Percentiles rank a stretch among this genome's conserved stretches.
These are phyloP conservation scores for Leucophenga montana DNA, from an alignment of 2,888 invertebrate genomes.

Conservation along the genomic window DNA sequence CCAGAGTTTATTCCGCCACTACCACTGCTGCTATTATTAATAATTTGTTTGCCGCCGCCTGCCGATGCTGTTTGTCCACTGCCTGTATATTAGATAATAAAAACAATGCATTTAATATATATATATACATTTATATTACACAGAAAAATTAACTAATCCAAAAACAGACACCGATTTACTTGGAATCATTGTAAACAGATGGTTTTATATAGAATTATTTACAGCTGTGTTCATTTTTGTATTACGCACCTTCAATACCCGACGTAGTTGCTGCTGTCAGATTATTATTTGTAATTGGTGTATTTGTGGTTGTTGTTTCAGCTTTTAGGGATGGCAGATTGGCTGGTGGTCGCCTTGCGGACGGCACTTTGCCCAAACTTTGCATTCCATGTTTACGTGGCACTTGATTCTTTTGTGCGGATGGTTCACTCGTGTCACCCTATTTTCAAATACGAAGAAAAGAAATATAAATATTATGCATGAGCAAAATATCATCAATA, in stretches of 20 bases:
- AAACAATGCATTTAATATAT: neutral
- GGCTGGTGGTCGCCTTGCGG: slow-evolving; percentile 97
- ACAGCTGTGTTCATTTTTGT: neutral
- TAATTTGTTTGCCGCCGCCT: slow-evolving; percentile 38
- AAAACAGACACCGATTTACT: neutral
- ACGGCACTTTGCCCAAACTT: slow-evolving; percentile 99
- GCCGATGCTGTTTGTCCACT: slow-evolving; percentile 44
- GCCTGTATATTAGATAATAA: slow-evolving; percentile 41
- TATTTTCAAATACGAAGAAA: slow-evolving; percentile 69
- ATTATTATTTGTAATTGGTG: slow-evolving; percentile 72
- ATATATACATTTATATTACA: neutral
- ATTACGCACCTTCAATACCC: slow-evolving; percentile 53
- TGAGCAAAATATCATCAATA: slow-evolving; percentile 25
- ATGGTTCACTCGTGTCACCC: slow-evolving; percentile 91
- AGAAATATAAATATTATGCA: slow-evolving; percentile 23
- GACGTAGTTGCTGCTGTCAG: slow-evolving; percentile 40
- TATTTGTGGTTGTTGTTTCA: slow-evolving; percentile 79
- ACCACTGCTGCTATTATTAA: slow-evolving; percentile 46
- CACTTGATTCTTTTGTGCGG: slow-evolving; percentile 90
- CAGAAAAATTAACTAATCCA: neutral
- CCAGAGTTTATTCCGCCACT: slow-evolving; percentile 49
- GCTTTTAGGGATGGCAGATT: slow-evolving; percentile 99
- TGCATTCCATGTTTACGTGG: slow-evolving; percentile 99
- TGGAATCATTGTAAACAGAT: neutral
- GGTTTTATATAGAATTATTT: neutral